Base-by-base conservation (phyloP, 1,140 invertebrate genomes). In the Cotesia vestalis region DNA sequence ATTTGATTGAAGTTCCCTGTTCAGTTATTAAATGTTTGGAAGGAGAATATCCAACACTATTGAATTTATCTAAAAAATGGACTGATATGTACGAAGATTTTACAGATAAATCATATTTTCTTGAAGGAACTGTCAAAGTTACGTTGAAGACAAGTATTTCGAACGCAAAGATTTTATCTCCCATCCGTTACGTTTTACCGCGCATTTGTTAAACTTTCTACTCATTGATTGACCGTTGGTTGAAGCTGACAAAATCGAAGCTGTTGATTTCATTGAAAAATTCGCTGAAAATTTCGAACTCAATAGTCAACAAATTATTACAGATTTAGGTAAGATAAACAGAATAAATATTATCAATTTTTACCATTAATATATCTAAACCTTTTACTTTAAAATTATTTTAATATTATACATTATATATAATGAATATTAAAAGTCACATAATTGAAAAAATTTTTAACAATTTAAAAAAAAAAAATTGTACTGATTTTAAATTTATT, bases 31-130 rank as follows among this genome's bases (percentile, higher is more conserved):
- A 34, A 40, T 52, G 34, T 69, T 36, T 69, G 8, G 67, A 69
- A 59, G 67, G 67, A 12, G 57, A 69, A 20, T n/a, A 12, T 57
- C 67, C 57, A 17, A 69, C 34, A 52, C 34, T 60, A 12, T 69
- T 34, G 17, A 36, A 40, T 52, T 59, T 69, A 11, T 38, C 64
- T 6, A 59, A 35, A 36, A 12, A 40, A 11, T 34, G 60, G n/a
- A 59, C 40, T 35, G 34, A 20, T 12, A 6, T 60, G 5, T 69
- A 57, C 34, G 53, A 1, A 36, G 53, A 11, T 11, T 52, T 69
- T 9, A 36, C 35, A 4, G 12, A 57, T 4, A 60, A 69, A 3
- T 51, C 40, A 36, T 60, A 5, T 38, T 69, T 69, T n/a, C 53
- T 69, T 12, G 4, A 8, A 11, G 35, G 2, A 52, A 46, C 59